A percentile compares a stretch with the other conserved stretches of the same genome.
These are phyloP conservation scores for Octodonta nipae DNA, from an alignment of 2,888 invertebrate genomes.

Conservation along the genomic window DNA sequence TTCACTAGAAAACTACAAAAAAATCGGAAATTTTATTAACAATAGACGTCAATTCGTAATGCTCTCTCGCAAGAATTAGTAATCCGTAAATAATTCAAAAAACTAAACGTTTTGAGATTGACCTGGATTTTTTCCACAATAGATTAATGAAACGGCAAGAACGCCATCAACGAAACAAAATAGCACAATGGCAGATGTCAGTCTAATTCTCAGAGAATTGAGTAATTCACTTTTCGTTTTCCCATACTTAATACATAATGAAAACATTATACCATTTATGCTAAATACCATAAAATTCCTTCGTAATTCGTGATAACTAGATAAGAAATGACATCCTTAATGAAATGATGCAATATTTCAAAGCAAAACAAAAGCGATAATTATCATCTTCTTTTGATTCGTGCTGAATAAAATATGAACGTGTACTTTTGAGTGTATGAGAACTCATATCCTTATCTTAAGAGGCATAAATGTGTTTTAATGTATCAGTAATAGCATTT, in stretches of 20 bases:
- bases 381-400: too few relatives aligned
- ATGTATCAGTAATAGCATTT: too few relatives aligned
- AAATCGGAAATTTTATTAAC: slow-evolving; percentile 1
- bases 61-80: slow-evolving; percentile 1
- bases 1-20: background rate
- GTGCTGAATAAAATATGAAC: too few relatives aligned
- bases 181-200: slow-evolving; percentile 20
- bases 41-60: background rate
- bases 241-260: slow-evolving; percentile 22
- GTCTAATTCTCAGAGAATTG: slow-evolving; percentile 22
- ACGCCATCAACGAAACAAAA: slow-evolving; percentile 8
- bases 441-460: too few relatives aligned
- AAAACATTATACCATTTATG: slow-evolving; percentile 21
- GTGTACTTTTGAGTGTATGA: too few relatives aligned
- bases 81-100: slow-evolving; percentile 6
- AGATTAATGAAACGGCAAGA: slow-evolving; percentile 11
- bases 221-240: slow-evolving; percentile 20
- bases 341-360: too few relatives aligned
- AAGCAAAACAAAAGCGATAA: too few relatives aligned
- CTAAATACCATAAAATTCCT: slow-evolving; percentile 11
- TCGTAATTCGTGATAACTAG: slow-evolving; percentile 7
- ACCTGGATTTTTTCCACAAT: slow-evolving; percentile 10
- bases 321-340: too few relatives aligned
- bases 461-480: too few relatives aligned
- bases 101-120: slow-evolving; percentile 10